Evolutionary conservation across 2,113 vertebrate species (phyloP), one percentile per base, ranked within the genome.

Genomic region (Trochalopteron elliotii): DNA sequence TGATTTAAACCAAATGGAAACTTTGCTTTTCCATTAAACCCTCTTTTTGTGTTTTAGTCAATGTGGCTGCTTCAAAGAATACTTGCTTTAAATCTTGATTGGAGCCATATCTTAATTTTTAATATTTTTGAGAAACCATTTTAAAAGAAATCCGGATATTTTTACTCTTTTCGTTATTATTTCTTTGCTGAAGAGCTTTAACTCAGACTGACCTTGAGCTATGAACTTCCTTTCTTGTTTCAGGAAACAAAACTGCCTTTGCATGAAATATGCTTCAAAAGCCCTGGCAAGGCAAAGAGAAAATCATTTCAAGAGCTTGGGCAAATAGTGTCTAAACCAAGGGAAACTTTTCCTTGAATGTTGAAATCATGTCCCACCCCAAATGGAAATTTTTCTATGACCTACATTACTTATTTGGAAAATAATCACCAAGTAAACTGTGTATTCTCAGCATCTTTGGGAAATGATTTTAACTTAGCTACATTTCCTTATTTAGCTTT

Each of bases 1-100:
- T 96, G 93, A 96, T 97, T 97, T 96, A 96, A 98, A 97, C 89
- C 95, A 98, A 97, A 97, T 94, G 91, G 45, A 91, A 87, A 71
- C 71, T 74, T 53, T 10, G 9, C 37, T 94, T 49, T 69, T 27
- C 50, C 15, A 53, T 5, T 90, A 89, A 95, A 81, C 15, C n/a
- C 49, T 42, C 17, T 93, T 91, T 88, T 78, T 77, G 57, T 80
- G 12, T 80, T 92, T 80, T 91, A 68, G 93, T 91, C 72, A 72
- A 1, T 87, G 59, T 87, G 67, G 40, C 84, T 96, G 31, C 72
- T 90, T 89, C 89, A 78, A 94, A 87, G 47, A 84, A 79, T 47
- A 53, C 27, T 87, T 84, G 39, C 39, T 45, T 77, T 92, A 87
- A 87, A 31, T 84, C 40, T 94, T 92, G 87, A 93, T 55, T 79